A percentile compares a stretch with the other conserved stretches of the same genome.
Conservation (phyloP, 2,797 vertebrate genomes). For the Sphenopsis melanotis region DNA sequence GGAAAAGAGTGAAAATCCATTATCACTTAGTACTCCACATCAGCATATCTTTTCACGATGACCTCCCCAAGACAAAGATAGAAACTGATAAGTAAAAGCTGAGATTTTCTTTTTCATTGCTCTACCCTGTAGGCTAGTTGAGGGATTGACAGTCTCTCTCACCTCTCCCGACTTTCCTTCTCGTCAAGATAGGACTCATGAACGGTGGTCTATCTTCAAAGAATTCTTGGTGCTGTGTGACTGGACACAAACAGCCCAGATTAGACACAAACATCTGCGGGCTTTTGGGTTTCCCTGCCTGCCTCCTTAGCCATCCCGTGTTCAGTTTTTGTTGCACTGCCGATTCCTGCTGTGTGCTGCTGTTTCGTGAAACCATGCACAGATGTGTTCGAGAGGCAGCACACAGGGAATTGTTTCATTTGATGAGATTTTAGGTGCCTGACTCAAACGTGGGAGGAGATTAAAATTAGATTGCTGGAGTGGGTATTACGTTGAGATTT, state of each 20-base stretch:
- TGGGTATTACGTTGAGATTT: not conserved
- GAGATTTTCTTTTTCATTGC: not conserved
- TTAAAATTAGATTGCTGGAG: not conserved
- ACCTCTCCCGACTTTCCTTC: not conserved
- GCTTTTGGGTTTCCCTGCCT: not conserved
- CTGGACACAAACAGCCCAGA: not conserved
- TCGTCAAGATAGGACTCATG: not conserved
- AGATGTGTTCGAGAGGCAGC: not conserved
- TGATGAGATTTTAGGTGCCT: not conserved
- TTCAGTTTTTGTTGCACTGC: not conserved
- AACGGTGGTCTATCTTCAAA: not conserved
- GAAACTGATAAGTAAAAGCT: not conserved
- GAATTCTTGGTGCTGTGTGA: not conserved
- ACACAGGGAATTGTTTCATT: not conserved
- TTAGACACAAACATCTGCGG: not conserved
- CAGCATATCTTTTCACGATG: not conserved
- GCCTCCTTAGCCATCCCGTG: not conserved
- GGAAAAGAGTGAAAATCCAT: slow-evolving; percentile 1
- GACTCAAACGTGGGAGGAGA: fast-evolving
- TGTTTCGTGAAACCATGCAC: not conserved
- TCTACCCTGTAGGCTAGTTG: not conserved
- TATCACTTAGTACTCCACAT: not conserved
- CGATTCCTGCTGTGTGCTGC: not conserved
- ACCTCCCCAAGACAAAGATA: not conserved
- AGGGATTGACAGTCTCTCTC: not conserved